These are phyloP conservation scores for Xestia ashworthii DNA, from an alignment of 2,888 invertebrate species.

Conservation along the genomic window DNA sequence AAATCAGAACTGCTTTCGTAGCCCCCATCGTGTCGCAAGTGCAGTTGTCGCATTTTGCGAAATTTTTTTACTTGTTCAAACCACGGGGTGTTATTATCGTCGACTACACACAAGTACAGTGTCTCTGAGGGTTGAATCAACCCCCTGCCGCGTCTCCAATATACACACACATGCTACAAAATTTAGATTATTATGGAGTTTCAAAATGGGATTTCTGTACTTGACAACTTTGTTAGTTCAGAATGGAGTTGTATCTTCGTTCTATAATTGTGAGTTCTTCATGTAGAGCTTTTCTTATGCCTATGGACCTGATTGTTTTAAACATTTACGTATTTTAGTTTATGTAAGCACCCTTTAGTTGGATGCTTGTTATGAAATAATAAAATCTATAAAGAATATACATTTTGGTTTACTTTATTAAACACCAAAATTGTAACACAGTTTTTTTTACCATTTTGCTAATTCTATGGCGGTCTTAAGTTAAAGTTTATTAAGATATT, in stretches of 20 bases:
- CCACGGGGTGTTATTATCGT: conserved; percentile 81
- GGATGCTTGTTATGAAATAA: not conserved
- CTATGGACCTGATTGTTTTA: not conserved
- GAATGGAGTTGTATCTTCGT: not conserved
- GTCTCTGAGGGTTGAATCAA: conserved; percentile 67
- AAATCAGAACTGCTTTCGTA: not conserved
- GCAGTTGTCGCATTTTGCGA: conserved; percentile 75
- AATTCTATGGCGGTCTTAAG: not conserved
- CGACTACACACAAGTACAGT: conserved; percentile 39
- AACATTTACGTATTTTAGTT: not conserved
- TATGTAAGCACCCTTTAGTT: not conserved
- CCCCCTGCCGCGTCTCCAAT: conserved; percentile 75
- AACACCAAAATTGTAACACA: not conserved
- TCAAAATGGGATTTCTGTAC: conserved; percentile 36
- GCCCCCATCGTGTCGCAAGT: conserved; percentile 9
- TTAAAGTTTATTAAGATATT: not conserved
- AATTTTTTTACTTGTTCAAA: conserved; percentile 74
- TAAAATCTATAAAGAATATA: not conserved
- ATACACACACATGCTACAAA: conserved; percentile 81
- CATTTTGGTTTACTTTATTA: not conserved
- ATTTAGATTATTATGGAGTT: conserved; percentile 50
- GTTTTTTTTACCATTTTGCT: not conserved
- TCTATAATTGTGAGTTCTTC: not conserved
- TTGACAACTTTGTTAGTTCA: conserved; percentile 50
- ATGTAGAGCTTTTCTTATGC: not conserved